Evolutionary conservation across 37 sponge, comb jelly and placozoan species (phyloP).

Genomic region (Crambe crambe): DNA sequence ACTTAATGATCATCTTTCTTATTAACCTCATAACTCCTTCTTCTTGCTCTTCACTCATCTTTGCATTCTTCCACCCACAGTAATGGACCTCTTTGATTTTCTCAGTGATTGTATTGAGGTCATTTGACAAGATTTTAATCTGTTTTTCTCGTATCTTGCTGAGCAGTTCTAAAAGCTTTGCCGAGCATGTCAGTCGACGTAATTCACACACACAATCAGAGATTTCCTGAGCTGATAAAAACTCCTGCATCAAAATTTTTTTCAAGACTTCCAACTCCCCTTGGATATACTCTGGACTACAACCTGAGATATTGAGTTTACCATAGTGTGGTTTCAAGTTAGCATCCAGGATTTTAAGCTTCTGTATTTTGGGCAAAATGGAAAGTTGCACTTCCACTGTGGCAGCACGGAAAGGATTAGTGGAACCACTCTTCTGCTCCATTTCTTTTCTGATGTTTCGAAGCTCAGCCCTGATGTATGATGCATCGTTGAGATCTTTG

Average conservation of each 20-base stretch:
- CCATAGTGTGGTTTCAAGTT: neutral
- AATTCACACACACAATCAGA: slow-evolving; percentile 55
- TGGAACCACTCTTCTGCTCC: too few relatives aligned
- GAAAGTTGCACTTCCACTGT: slow-evolving; percentile 41
- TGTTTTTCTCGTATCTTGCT: slow-evolving; percentile 4
- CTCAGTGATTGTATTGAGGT: neutral
- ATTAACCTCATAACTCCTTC: slow-evolving; percentile 9
- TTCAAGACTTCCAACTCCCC: neutral
- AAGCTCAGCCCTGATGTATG: neutral
- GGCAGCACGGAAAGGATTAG: neutral
- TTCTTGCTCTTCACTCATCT: slow-evolving; percentile 28
- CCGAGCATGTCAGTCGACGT: slow-evolving; percentile 22
- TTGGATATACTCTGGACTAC: neutral
- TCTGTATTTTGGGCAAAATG: slow-evolving; percentile 10
- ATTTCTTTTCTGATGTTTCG: neutral
- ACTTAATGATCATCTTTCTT: slow-evolving; percentile 25
- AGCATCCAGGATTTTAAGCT: neutral
- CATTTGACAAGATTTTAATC: neutral
- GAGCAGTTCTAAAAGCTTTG: slow-evolving; percentile 17
- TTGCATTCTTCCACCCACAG: neutral
- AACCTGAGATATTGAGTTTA: neutral
- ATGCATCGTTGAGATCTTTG: neutral
- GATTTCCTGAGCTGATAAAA: slow-evolving; percentile 49
- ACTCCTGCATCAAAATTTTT: slow-evolving; percentile 26
- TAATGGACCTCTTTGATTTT: neutral